Conservation (phyloP, 1,140 invertebrate genomes). For the Antheraea pernyi region DNA sequence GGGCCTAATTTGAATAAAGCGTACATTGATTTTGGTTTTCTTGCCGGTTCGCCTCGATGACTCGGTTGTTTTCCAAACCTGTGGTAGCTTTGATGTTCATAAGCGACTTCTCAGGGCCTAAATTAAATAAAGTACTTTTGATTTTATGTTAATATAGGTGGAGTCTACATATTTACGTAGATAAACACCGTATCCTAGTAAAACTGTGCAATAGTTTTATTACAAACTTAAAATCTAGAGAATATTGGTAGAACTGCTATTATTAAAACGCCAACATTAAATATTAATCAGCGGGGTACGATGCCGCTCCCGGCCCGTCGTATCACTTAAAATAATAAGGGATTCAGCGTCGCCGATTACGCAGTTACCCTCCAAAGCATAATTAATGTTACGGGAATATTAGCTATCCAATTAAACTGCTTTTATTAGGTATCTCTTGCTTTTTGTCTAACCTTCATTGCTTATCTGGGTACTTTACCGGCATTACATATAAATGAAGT, state of each 20-base stretch:
- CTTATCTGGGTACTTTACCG: conserved; percentile 48
- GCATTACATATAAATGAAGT: too few species aligned
- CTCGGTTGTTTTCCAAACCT: too few species aligned
- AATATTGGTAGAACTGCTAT: not conserved
- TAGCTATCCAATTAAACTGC: conserved; percentile 72
- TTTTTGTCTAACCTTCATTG: conserved; percentile 49
- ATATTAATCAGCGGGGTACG: not conserved
- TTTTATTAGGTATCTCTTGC: conserved; percentile 35
- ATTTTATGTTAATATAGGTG: too few species aligned
- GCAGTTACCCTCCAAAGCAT: conserved; percentile 52
- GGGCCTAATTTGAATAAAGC: too few species aligned
- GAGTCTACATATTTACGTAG: too few species aligned
- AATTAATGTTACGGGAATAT: conserved; percentile 72
- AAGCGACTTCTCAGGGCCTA: too few species aligned
- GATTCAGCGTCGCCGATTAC: conserved; percentile 55
- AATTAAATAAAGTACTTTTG: too few species aligned
- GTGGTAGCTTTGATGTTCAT: too few species aligned
- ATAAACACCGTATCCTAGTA: not conserved
- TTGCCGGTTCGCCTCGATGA: too few species aligned
- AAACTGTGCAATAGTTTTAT: not conserved
- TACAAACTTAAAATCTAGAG: not conserved
- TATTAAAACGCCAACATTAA: not conserved
- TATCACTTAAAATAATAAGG: conserved; percentile 17
- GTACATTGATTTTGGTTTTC: too few species aligned
- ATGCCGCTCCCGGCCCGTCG: not conserved